phyloP scores from a whole-genome alignment of 92 coral and sea anemone genomes.

The Bergia puertoricense region DNA sequence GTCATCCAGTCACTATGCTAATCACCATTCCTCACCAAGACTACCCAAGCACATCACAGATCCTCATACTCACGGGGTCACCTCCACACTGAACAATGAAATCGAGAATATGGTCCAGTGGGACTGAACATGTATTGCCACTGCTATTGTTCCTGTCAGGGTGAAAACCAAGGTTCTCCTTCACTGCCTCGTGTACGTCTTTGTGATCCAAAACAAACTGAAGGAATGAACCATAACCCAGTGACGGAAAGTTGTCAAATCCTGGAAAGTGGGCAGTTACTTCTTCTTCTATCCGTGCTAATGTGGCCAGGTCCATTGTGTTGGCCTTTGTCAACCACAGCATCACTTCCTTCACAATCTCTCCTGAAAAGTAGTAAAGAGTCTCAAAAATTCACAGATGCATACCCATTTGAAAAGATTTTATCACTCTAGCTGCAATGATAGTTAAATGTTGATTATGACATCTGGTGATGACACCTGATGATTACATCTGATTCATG shows the following conservation, averaged over 20 bases:
- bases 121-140: conserved; percentile 8
- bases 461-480: too few species aligned
- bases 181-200: conserved; percentile 57
- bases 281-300: conserved; percentile 67
- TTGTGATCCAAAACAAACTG: conserved; percentile 72
- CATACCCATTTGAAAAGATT: neutral
- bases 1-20: too few species aligned
- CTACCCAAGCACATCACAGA: neutral
- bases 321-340: conserved; percentile 72
- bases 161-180: conserved; percentile 47
- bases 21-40: too few species aligned
- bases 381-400: neutral
- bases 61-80: conserved; percentile 50
- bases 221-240: conserved; percentile 84
- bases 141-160: neutral
- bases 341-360: conserved; percentile 56
- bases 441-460: too few species aligned
- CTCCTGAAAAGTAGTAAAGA: conserved; percentile 42
- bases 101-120: conserved; percentile 57
- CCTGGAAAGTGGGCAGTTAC: conserved; percentile 62
- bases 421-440: too few species aligned
- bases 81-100: conserved; percentile 79
- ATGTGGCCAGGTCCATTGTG: conserved; percentile 45
- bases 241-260: conserved; percentile 64
- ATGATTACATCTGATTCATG: too few species aligned